Base-by-base conservation (phyloP, 2,797 vertebrate genomes). In the Gambusia yucatana region DNA sequence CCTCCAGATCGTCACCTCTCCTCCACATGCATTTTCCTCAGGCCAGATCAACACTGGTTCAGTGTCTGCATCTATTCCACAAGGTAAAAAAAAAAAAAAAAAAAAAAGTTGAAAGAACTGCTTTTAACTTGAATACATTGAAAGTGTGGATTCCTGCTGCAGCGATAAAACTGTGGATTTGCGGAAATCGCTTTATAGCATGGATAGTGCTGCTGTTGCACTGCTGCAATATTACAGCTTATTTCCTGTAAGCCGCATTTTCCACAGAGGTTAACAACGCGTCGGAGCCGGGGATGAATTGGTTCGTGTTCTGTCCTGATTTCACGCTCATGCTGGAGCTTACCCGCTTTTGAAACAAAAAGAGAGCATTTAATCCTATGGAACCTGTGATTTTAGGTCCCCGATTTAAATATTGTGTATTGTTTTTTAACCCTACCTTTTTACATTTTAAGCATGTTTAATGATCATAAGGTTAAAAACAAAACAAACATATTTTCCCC, bases 241-340 rank as follows among this genome's bases (percentile, higher is more conserved):
- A 92, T 82, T 50, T 89, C 83, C 83, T 88, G 87, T 93, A 92
- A 94, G 84, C 83, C 73, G 67, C 85, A 89, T 91, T 92, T 84
- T 92, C 89, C 90, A 89, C 87, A 86, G 91, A 90, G 89, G 89
- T 93, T 92, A 90, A 90, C 86, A 88, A 87, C 87, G 78, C 65
- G 77, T 80, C 90, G 85, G 78, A 90, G 84, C 83, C 77, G 47
- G 79, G 80, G 75, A 87, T 88, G 88, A 93, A 88, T 72, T 76
- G 81, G 73, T 85, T 47, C 47, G 46, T 84, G 82, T 82, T 77
- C 78, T 82, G 83, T 80, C 86, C 82, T 77, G 76, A 43, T 77
- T 88, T 89, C 84, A 83, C 67, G 69, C 72, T 75, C 78, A 41
- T 78, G 77, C 86, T 86, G 73, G 73, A 79, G 80, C 73, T 79